These are phyloP conservation scores for Schizopygopsis pylzovi DNA, from an alignment of 2,797 vertebrate species.

Conservation along the genomic window DNA sequence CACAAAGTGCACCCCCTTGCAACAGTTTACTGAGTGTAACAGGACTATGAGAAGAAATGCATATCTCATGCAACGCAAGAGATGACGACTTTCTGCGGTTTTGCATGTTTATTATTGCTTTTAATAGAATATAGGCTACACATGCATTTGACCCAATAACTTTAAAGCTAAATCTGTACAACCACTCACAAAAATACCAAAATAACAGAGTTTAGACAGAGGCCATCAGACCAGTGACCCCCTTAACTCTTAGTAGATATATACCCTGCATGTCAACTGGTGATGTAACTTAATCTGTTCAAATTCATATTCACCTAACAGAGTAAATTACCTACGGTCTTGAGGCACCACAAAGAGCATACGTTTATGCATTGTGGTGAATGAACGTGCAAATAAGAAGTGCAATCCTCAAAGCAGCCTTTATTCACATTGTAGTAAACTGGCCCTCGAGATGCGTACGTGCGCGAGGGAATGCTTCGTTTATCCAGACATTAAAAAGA, in stretches of 20 bases:
- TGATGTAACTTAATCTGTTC: neutral
- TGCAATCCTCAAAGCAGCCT: neutral
- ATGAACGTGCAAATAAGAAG: neutral
- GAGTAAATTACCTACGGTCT: neutral
- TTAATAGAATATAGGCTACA: neutral
- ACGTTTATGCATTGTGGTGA: neutral
- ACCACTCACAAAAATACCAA: neutral
- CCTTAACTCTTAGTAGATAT: neutral
- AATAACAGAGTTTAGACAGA: neutral
- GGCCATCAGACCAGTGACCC: slow-evolving; percentile 5
- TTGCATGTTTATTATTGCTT: neutral
- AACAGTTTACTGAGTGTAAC: slow-evolving; percentile 10
- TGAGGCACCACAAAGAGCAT: too few species aligned
- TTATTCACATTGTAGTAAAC: neutral
- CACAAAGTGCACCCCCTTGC: slow-evolving; percentile 6
- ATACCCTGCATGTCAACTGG: neutral
- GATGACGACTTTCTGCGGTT: neutral
- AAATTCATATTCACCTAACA: neutral
- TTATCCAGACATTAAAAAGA: neutral
- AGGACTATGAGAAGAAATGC: neutral
- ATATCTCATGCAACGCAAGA: neutral
- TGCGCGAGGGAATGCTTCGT: neutral
- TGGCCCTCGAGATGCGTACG: neutral
- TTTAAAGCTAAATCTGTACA: neutral
- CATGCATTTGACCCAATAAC: slow-evolving; percentile 22